These are phyloP conservation scores for Ceratosolen solmsi DNA, from an alignment of 1,140 invertebrate species.

Conservation along the genomic window DNA sequence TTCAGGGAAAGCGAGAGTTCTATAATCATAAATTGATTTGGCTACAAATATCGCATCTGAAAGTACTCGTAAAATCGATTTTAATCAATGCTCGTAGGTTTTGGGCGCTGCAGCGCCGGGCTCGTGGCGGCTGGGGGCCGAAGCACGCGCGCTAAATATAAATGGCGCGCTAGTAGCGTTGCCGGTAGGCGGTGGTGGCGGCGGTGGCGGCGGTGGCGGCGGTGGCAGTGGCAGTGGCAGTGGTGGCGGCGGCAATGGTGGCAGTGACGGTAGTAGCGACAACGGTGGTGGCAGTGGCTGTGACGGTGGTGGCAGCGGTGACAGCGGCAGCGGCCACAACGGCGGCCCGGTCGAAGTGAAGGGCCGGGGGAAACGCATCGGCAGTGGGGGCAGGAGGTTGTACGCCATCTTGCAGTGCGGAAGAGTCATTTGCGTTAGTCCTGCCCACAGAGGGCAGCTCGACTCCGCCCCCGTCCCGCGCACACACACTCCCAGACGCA, in stretches of 20 bases:
- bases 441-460: slow-evolving; percentile 74
- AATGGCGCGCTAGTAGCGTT: slow-evolving; percentile 47
- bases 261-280: not conserved
- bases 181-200: not conserved
- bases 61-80: no score
- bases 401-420: slow-evolving; percentile 73
- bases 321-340: not conserved
- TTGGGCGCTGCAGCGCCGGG: slow-evolving; percentile 39
- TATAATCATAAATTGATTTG: no score
- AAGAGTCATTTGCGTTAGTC: slow-evolving; percentile 74
- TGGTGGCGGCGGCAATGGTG: not conserved
- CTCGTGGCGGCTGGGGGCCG: slow-evolving; percentile 41
- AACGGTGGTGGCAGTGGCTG: no score
- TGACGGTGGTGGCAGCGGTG: not conserved
- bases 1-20: no score
- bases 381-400: not conserved
- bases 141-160: slow-evolving; percentile 67
- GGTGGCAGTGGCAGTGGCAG: no score
- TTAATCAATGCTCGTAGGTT: no score
- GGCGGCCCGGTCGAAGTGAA: not conserved
- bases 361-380: not conserved
- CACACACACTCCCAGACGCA: slow-evolving; percentile 58
- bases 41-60: no score
- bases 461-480: slow-evolving; percentile 72
- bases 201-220: slow-evolving; percentile 50